A percentile compares a stretch with the other conserved stretches of the same genome.
Evolutionary conservation across 2,888 invertebrate genomes (phyloP).

Genomic region (Drosophila buzzatii): DNA sequence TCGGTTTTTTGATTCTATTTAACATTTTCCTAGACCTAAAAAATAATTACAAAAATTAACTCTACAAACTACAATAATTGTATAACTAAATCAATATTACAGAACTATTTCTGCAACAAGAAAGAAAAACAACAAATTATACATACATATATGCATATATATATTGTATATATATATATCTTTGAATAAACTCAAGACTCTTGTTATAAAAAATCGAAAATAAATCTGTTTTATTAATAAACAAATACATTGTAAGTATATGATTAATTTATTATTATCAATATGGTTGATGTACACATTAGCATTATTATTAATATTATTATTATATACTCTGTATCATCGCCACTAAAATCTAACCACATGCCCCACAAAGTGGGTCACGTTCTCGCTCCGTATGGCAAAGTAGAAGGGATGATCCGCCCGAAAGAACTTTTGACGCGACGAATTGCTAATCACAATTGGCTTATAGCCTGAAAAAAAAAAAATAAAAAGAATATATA

Average conservation of each 20-base stretch:
- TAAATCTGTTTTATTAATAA: constrained; percentile 15
- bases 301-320: constrained; percentile 2
- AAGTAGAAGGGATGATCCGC: constrained; percentile 84
- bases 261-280: constrained; percentile 28
- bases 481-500: too few relatives aligned
- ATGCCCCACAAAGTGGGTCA: constrained; percentile 80
- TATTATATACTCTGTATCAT: neutral
- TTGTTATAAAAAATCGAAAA: constrained; percentile 77
- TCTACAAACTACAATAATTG: constrained; percentile 78
- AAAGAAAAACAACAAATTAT: constrained; percentile 57
- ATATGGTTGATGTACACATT: constrained; percentile 11
- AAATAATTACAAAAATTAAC: constrained; percentile 5
- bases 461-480: constrained; percentile 72
- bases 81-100: constrained; percentile 59
- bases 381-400: constrained; percentile 76
- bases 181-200: constrained; percentile 82
- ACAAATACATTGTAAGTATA: constrained; percentile 8
- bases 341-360: constrained; percentile 68
- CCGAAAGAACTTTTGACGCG: constrained; percentile 81
- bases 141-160: constrained; percentile 57
- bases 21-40: constrained; percentile 67
- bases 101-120: constrained; percentile 71
- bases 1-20: constrained; percentile 77
- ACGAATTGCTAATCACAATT: constrained; percentile 81
- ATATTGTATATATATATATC: constrained; percentile 38